A percentile compares a stretch with the other conserved stretches of the same genome.
phyloP scores from a whole-genome alignment of 2,888 invertebrate genomes.

The Lumbricus terrestris region DNA sequence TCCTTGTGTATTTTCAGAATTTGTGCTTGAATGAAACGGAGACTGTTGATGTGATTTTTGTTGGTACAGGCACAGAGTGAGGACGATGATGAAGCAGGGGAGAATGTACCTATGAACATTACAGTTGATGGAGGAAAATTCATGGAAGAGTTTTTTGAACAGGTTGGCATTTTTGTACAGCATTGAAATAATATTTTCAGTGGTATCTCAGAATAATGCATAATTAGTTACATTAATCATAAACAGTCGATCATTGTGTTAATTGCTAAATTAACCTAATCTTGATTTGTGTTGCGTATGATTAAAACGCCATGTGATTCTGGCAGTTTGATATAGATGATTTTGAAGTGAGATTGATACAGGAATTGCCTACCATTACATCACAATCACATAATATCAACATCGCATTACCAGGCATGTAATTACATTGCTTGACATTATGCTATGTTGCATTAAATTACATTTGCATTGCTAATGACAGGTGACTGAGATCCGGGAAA shows the following conservation, averaged over 20 bases:
- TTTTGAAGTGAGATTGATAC: too few relatives aligned
- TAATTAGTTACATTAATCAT: neutral
- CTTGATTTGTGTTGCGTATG: too few relatives aligned
- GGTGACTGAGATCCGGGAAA: conserved; percentile 99
- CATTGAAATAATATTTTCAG: neutral
- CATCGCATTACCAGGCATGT: neutral
- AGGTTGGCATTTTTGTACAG: conserved; percentile 67
- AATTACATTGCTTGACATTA: neutral
- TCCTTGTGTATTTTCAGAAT: neutral
- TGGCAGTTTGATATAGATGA: too few relatives aligned
- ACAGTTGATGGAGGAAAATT: conserved; percentile 87
- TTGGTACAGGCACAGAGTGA: conserved; percentile 87
- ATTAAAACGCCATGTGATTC: too few relatives aligned
- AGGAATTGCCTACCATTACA: neutral
- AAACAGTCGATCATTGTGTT: neutral
- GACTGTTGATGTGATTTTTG: neutral
- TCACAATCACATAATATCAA: neutral
- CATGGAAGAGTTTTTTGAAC: conserved; percentile 99
- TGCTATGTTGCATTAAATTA: neutral
- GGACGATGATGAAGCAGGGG: conserved; percentile 92
- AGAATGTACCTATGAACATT: conserved; percentile 93
- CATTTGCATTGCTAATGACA: conserved; percentile 57
- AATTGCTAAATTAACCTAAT: too few relatives aligned
- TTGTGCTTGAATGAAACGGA: neutral
- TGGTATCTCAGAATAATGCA: neutral